Percentiles rank a stretch among this genome's conserved stretches.
These are phyloP conservation scores for Araneus ventricosus DNA, from an alignment of 1,140 invertebrate species.

Conservation along the genomic window DNA sequence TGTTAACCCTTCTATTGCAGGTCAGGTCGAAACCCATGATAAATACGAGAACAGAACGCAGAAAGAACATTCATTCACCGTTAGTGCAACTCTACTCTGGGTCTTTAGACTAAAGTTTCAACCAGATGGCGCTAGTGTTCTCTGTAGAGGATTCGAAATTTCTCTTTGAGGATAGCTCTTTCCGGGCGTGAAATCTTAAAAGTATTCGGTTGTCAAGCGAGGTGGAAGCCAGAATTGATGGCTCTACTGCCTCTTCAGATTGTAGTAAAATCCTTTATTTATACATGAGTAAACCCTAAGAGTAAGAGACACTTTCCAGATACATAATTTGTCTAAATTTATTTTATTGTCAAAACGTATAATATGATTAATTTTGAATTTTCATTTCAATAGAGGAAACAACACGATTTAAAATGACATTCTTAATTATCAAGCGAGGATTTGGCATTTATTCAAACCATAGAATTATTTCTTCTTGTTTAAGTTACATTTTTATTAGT, in stretches of 20 bases:
- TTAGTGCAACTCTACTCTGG: not conserved
- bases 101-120: not conserved
- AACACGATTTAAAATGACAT: too few relatives aligned
- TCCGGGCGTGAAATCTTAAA: not conserved
- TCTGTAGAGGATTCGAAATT: not conserved
- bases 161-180: not conserved
- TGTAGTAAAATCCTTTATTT: too few relatives aligned
- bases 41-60: not conserved
- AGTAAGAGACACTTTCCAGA: too few relatives aligned
- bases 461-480: too few relatives aligned
- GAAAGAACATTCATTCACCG: slow-evolving; percentile 1
- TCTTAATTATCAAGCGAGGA: too few relatives aligned
- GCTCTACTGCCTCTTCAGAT: not conserved
- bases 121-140: slow-evolving; percentile 16
- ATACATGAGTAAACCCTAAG: too few relatives aligned
- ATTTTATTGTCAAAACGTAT: too few relatives aligned
- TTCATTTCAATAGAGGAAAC: too few relatives aligned
- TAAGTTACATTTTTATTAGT: too few relatives aligned
- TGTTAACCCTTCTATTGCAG: not conserved
- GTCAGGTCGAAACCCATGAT: not conserved
- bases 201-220: not conserved
- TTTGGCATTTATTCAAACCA: too few relatives aligned
- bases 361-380: too few relatives aligned
- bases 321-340: too few relatives aligned
- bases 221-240: not conserved